Base-by-base conservation (phyloP, 2,797 vertebrate species). In the Champsocephalus gunnari region DNA sequence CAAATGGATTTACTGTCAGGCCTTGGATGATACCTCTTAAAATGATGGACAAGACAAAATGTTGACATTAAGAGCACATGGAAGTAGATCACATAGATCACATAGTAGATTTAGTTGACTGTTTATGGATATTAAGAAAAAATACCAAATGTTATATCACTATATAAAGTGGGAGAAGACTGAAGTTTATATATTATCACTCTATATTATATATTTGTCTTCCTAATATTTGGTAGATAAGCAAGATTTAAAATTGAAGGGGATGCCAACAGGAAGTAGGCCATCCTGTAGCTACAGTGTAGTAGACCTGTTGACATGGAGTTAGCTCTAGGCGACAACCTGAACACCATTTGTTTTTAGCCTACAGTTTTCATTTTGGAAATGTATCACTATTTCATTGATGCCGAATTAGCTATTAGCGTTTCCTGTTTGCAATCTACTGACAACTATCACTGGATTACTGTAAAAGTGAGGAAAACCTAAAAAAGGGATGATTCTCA, bases 1-100 rank as follows among this genome's bases (percentile, higher is more conserved):
- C 19, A 68, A 55, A 54, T 12, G 55, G 34, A 80, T 50, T 32
- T 57, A 44, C 64, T 32, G 59, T 49, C 49, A 84, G 17, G 59
- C 61, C 54, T 57, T 44, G 51, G 32, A 60, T 32, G 34, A 59
- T 17, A 45, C 43, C 32, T 53, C 48, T 66, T 62, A 38, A 57
- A 64, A 63, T 32, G 13, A 63, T 54, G 12, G 24, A n/a, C 74
- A 51, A 51, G 44, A 71, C 56, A 64, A 9, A 58, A 67, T 41
- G 58, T 19, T 73, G 64, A 69, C 47, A 56, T 63, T 19, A 53
- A 12, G 53, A 72, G n/a, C 19, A 28, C 21, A 50, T 21, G 43
- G 16, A 19, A 8, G 38, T 12, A 55, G n/a, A 59, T 55, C 49
- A 28, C 24, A 24, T 24, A 3, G 24, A 24, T 24, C 24, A 24